These are phyloP conservation scores for Rattus rattus DNA, from an alignment of 2,113 vertebrate genomes.

Conservation along the genomic window DNA sequence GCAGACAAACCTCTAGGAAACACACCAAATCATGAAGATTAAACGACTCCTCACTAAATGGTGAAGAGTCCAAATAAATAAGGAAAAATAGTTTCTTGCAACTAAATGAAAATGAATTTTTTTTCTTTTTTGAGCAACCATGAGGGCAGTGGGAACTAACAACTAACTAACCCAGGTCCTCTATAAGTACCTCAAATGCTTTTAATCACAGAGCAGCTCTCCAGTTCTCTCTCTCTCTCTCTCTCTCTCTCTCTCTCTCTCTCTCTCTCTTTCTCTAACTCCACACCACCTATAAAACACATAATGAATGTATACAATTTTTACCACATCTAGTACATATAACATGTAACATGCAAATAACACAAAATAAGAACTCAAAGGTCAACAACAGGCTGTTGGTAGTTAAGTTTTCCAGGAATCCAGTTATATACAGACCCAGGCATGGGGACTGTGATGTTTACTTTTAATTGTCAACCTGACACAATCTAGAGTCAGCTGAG, in stretches of 20 bases:
- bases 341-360: not conserved
- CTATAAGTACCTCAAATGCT: not conserved
- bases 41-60: not conserved
- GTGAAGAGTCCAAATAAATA: not conserved
- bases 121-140: not conserved
- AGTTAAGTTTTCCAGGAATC: too few relatives aligned
- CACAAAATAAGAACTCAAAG: not conserved
- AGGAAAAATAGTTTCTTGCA: not conserved
- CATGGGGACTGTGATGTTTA: not conserved
- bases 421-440: not conserved
- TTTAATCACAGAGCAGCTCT: not conserved
- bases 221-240: not conserved
- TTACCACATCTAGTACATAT: not conserved
- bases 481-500: not conserved
- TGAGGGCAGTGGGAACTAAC: not conserved
- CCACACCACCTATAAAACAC: too few relatives aligned
- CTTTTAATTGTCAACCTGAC: not conserved
- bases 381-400: not conserved
- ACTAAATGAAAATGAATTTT: not conserved
- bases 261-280: too few relatives aligned
- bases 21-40: not conserved
- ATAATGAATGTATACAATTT: not conserved
- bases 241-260: too few relatives aligned
- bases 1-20: not conserved
- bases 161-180: not conserved